Evolutionary conservation across 2,797 vertebrate species (phyloP), one percentile per base, ranked within the genome.

Genomic region (Yasuhikotakia modesta): DNA sequence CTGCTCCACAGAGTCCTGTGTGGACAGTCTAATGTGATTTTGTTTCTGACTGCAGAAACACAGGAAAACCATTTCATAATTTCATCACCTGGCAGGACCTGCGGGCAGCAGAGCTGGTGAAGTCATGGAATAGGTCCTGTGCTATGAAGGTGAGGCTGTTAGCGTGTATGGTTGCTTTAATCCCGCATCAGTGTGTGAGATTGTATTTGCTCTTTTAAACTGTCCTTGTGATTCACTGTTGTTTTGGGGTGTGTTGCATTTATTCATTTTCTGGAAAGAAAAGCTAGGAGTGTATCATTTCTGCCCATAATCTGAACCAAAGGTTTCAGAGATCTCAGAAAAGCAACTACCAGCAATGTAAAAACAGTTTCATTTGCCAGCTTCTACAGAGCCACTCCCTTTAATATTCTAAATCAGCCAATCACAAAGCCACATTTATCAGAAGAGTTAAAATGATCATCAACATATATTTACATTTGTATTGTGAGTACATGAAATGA

Each of bases 41-140:
- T 70, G 0, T 74, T 32, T 11, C 77, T 19, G 14, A 45, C 17
- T 70, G 79, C 90, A 99, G 98, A 89, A 93, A 80, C 82, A 97
- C 95, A 1, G 97, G 96, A 72, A 90, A 91, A 82, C 94, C 95
- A 52, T 99, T 98, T 86, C 97, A 99, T 89, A 99, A 99, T 87
- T 98, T 99, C 78, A 96, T 99, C 91, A 97, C 92, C 82, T 99
- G 97, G 96, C 96, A 96, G 93, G 97, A 99, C 79, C 86, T 93
- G 83, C 93, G 97, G 89, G 93, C 96, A 63, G 79, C 87, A 66
- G 94, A 96, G 30, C 91, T 98, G 85, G 95, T 95, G 75, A 94
- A 87, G 80, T 95, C 95, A 63, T 99, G 96, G 96, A 99, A 99
- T 88, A 89, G 78, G 19, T 97, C 96, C 21, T 90, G 94, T 86